Conservation (phyloP, 2,113 vertebrate species). For the Rhynchopsitta pachyrhyncha region DNA sequence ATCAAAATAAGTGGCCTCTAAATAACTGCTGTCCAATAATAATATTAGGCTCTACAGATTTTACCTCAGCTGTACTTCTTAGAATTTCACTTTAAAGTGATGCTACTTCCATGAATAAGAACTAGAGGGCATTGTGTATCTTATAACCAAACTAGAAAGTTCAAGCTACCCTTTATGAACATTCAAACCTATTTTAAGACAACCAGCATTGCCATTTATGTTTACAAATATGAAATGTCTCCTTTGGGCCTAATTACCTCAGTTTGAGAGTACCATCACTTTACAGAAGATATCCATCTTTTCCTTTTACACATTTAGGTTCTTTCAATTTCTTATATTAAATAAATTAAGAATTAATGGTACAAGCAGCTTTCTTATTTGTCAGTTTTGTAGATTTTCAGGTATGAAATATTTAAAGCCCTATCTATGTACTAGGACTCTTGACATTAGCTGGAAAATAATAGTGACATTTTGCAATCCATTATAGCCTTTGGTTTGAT, state of each 20-base stretch:
- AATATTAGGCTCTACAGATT: slow-evolving; percentile 7
- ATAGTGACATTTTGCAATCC: neutral
- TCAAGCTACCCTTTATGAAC: neutral
- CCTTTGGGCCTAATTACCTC: slow-evolving; percentile 37
- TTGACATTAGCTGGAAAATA: neutral
- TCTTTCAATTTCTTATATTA: neutral
- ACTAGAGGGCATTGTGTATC: slow-evolving; percentile 71
- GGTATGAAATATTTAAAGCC: neutral
- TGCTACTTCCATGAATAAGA: slow-evolving; percentile 55
- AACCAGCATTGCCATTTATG: slow-evolving; percentile 9
- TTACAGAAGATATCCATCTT: neutral
- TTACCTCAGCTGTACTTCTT: neutral
- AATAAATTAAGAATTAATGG: neutral
- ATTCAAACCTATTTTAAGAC: slow-evolving; percentile 35
- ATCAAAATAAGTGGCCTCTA: slow-evolving; percentile 60
- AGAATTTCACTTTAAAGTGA: neutral
- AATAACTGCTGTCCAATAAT: slow-evolving; percentile 41
- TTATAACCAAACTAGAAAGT: slow-evolving; percentile 16
- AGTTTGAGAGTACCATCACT: neutral
- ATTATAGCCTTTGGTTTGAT: neutral
- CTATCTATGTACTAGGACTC: neutral
- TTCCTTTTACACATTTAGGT: neutral
- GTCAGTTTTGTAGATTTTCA: neutral
- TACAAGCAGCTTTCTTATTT: neutral
- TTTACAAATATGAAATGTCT: slow-evolving; percentile 46